A percentile compares a stretch with the other conserved stretches of the same genome.
These are phyloP conservation scores for Rousettus madagascariensis DNA, from an alignment of 2,797 vertebrate species.

Conservation along the genomic window DNA sequence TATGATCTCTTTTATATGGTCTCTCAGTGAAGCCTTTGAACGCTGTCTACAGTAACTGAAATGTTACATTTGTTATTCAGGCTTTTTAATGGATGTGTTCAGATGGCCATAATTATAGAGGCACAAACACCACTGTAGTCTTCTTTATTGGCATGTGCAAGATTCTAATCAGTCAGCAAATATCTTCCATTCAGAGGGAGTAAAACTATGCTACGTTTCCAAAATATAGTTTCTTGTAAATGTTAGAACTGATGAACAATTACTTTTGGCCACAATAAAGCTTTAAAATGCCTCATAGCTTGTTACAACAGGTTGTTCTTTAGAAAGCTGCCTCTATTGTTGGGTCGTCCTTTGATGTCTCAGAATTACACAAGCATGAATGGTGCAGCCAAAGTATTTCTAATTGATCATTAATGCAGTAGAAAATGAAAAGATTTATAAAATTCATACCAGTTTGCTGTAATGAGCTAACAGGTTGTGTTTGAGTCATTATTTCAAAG, in stretches of 20 bases:
- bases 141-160: constrained; percentile 46
- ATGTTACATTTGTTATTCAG: constrained; percentile 12
- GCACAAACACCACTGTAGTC: background rate
- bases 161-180: constrained; percentile 58
- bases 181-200: constrained; percentile 39
- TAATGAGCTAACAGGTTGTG: constrained; percentile 19
- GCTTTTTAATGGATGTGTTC: constrained; percentile 52
- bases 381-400: background rate
- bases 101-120: constrained; percentile 25
- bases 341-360: constrained; percentile 48
- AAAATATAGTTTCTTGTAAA: constrained; percentile 46
- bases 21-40: background rate
- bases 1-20: background rate
- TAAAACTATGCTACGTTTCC: constrained; percentile 33
- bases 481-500: constrained; percentile 9
- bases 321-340: constrained; percentile 10
- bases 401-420: background rate
- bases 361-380: background rate
- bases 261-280: constrained; percentile 42
- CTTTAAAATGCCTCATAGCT: constrained; percentile 6
- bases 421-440: constrained; percentile 54
- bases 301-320: constrained; percentile 13
- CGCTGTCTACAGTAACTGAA: background rate
- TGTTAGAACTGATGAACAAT: background rate
- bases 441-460: constrained; percentile 5